Percentiles rank a stretch among this genome's conserved stretches.
Conservation (phyloP, 1,140 invertebrate genomes). For the Mactra quadrangularis region DNA sequence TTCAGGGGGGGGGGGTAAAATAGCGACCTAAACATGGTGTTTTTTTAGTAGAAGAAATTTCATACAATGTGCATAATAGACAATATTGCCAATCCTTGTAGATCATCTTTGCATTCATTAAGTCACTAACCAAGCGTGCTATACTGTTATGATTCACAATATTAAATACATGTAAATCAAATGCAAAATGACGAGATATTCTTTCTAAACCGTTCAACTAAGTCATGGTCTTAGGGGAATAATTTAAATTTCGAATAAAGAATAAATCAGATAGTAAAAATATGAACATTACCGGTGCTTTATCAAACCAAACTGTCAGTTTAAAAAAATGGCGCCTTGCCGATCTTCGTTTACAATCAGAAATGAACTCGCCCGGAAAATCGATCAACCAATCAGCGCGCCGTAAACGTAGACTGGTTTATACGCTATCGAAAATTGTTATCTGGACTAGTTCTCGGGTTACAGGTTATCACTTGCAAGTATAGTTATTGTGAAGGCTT, state of each 20-base stretch:
- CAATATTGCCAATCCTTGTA: too few relatives aligned
- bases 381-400: slow-evolving; percentile 18
- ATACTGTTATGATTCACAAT: neutral
- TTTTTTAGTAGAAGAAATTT: too few relatives aligned
- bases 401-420: slow-evolving; percentile 6
- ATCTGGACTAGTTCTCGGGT: slow-evolving; percentile 33
- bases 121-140: neutral
- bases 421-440: slow-evolving; percentile 8
- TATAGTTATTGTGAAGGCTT: neutral
- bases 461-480: slow-evolving; percentile 28
- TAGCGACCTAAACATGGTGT: too few relatives aligned
- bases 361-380: slow-evolving; percentile 9
- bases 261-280: neutral
- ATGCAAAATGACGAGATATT: neutral
- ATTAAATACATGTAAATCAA: neutral
- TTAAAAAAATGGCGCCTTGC: slow-evolving; percentile 38
- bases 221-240: neutral
- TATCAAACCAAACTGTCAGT: slow-evolving; percentile 2
- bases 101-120: neutral
- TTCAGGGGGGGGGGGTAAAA: too few relatives aligned
- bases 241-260: neutral
- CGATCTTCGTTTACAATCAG: slow-evolving; percentile 15
- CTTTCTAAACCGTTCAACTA: neutral
- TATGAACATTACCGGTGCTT: neutral
- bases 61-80: too few relatives aligned